Base-by-base conservation (phyloP, 2,888 invertebrate genomes). In the Stegana nigrithorax region DNA sequence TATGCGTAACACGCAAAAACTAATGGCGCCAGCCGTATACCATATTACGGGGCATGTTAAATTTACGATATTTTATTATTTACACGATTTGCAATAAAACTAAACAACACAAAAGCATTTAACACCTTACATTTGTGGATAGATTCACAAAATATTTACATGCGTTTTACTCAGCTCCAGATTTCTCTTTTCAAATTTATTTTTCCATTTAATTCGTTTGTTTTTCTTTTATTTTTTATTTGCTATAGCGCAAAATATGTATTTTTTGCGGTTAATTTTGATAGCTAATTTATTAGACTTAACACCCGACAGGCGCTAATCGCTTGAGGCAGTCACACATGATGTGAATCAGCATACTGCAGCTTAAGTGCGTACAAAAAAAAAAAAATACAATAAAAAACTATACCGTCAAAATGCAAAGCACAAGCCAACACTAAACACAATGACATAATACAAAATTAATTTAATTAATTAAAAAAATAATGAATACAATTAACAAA, bases 51-150 rank as follows among this genome's bases (percentile, higher is more conserved):
- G n/a, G n/a, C n/a, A n/a, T n/a, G n/a, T n/a, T n/a, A n/a, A n/a
- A n/a, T n/a, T n/a, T n/a, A n/a, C n/a, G 6, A 10, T 39, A 10
- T 4, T 39, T 39, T 39, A 36, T 8, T 4, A 4, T 39, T 39
- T 39, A 53, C 39, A 59, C 47, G n/a, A 25, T 50, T n/a, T 36
- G 25, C 62, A 36, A 57, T 47, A 62, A 62, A 58, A 10, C 27
- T 21, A 32, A 32, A n/a, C 62, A 56, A 23, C 36, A 60, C 59
- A 68, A 62, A 47, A 60, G 62, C 23, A 32, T n/a, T 62, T 57
- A 12, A 57, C 12, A 44, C 23, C 19, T 17, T 55, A 25, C 8
- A 23, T 19, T 19, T 8, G 19, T 58, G 45, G 39, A 39, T 39
- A 39, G 4, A 39, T 14, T 5, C 36, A n/a, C n/a, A 39, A 14